These are phyloP conservation scores for Probaryconus sp. DNA, from an alignment of 1,140 invertebrate genomes.

Conservation along the genomic window DNA sequence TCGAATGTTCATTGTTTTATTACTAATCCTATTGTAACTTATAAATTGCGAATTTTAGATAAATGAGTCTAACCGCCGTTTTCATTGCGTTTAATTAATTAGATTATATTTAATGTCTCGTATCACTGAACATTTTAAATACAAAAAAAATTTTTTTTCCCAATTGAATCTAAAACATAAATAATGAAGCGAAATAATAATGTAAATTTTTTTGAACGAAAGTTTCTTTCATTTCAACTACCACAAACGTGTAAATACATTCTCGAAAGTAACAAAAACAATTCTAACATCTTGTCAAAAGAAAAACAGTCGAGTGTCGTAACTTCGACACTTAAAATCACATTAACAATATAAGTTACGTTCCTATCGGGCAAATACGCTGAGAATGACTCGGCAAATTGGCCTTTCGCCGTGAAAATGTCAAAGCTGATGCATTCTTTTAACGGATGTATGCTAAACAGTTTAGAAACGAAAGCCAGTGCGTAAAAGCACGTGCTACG, in stretches of 20 bases:
- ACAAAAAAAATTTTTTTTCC: too few species aligned
- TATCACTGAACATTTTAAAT: too few species aligned
- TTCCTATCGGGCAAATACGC: constrained; percentile 39
- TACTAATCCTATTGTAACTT: constrained; percentile 25
- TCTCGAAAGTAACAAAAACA: too few species aligned
- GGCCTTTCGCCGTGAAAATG: constrained; percentile 38
- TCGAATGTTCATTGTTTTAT: constrained; percentile 31
- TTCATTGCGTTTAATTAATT: too few species aligned
- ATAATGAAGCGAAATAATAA: too few species aligned
- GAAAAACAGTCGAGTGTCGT: not conserved
- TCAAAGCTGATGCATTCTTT: constrained; percentile 51
- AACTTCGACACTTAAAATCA: constrained; percentile 28
- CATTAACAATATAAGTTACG: constrained; percentile 42
- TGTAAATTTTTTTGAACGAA: too few species aligned
- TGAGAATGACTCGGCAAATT: constrained; percentile 45
- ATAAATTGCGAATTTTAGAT: constrained; percentile 9
- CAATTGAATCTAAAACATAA: too few species aligned
- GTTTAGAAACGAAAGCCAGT: constrained; percentile 54
- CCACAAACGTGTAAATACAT: too few species aligned
- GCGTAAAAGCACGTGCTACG: constrained; percentile 56
- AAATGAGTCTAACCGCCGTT: too few species aligned
- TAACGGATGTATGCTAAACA: constrained; percentile 52
- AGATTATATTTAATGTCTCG: too few species aligned
- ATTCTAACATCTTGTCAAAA: not conserved
- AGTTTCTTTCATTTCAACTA: too few species aligned